Evolutionary conservation across 37 sponge, comb jelly and placozoan genomes (phyloP).

Genomic region (Spongilla lacustris): DNA sequence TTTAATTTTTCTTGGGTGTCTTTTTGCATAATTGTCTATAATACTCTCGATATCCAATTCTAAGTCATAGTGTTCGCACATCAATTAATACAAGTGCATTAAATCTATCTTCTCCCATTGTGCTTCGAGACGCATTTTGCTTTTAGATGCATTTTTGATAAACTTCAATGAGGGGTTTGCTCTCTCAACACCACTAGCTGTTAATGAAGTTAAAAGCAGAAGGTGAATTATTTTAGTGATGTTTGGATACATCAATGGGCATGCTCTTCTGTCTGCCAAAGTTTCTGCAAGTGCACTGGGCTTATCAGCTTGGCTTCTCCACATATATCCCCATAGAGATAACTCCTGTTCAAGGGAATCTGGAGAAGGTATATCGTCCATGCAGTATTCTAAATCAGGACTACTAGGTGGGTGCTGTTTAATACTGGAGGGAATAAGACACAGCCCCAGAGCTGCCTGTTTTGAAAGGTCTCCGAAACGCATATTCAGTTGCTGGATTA

Average conservation of each 20-base stretch:
- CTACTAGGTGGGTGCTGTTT: neutral
- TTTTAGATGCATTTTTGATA: neutral
- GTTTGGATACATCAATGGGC: neutral
- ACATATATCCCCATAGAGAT: neutral
- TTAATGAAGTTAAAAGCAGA: neutral
- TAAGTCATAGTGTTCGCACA: neutral
- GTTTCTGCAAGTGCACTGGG: neutral
- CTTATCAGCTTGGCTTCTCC: neutral
- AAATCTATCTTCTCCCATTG: conserved; percentile 1
- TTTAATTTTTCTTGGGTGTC: neutral
- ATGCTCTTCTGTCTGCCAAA: neutral
- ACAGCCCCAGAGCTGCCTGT: neutral
- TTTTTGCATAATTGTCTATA: neutral
- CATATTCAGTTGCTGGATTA: neutral
- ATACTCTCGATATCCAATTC: neutral
- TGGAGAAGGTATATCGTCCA: neutral
- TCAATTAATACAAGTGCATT: neutral
- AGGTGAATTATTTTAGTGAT: neutral
- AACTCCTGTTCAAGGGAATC: conserved; percentile 1
- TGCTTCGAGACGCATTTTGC: conserved; percentile 1
- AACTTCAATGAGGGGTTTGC: neutral
- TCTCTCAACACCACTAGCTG: conserved; percentile 1
- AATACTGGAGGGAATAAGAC: neutral
- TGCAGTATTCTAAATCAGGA: neutral
- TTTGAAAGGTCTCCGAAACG: neutral